Conservation (phyloP, 2,797 vertebrate species). For the Podarcis siculus region DNA sequence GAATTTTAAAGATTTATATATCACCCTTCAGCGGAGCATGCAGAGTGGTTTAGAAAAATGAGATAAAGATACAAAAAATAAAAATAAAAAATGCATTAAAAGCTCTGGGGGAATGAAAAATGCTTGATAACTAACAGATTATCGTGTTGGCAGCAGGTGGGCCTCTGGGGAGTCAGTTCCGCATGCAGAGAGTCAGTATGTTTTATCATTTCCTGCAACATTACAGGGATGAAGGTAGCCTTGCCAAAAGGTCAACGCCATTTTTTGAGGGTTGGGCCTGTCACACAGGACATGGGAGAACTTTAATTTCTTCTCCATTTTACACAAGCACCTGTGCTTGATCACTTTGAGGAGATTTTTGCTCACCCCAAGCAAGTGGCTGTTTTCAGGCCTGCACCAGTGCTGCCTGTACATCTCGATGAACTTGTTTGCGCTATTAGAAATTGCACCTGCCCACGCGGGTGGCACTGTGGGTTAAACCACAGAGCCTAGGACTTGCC, state of each 20-base stretch:
- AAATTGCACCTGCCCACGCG: not conserved
- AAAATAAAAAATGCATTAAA: not conserved
- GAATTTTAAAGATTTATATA: too few relatives aligned
- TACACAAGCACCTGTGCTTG: not conserved
- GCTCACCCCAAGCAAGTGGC: not conserved
- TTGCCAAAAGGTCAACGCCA: too few relatives aligned
- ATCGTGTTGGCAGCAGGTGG: too few relatives aligned
- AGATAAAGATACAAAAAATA: not conserved
- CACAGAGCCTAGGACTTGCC: too few relatives aligned
- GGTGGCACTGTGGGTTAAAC: too few relatives aligned
- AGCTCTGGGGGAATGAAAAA: not conserved
- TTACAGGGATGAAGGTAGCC: too few relatives aligned
- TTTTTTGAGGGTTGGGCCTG: too few relatives aligned
- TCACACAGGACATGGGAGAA: too few relatives aligned
- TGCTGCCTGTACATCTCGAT: not conserved
- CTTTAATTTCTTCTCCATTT: not conserved
- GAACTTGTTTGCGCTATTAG: not conserved
- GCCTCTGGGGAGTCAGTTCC: too few relatives aligned
- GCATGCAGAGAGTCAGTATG: too few relatives aligned
- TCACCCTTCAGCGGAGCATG: not conserved
- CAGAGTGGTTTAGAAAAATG: not conserved
- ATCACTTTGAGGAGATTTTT: not conserved
- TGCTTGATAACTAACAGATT: too few relatives aligned
- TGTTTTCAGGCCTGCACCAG: not conserved
- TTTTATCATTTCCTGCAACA: too few relatives aligned